Evolutionary conservation across 2,888 invertebrate species (phyloP).

Genomic region (Exephanes ischioxanthus): DNA sequence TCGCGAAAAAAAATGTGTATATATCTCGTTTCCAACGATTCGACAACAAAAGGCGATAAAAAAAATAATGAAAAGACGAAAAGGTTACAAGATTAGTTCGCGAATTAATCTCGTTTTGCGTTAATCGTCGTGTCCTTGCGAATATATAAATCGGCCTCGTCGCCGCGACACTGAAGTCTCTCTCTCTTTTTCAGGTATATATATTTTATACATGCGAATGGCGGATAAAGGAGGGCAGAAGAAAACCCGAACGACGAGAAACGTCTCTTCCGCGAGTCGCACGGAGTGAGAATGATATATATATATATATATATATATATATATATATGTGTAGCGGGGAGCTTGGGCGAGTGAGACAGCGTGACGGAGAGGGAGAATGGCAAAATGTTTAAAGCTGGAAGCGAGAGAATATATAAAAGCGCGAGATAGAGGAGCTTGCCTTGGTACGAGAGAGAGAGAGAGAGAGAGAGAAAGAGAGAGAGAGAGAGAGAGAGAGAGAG

Average conservation of each 20-base stretch:
- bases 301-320: too few species aligned
- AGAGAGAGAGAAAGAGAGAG: conserved; percentile 15
- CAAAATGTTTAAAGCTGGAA: conserved; percentile 2
- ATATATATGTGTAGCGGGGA: background rate
- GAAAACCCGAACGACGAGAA: conserved; percentile 60
- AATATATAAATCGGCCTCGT: conserved; percentile 37
- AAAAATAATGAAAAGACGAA: background rate
- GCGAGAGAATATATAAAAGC: conserved; percentile 17
- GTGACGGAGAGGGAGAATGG: conserved; percentile 14
- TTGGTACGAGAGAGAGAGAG: conserved; percentile 22
- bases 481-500: conserved; percentile 20
- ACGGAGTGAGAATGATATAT: conserved; percentile 25
- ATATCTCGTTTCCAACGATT: background rate
- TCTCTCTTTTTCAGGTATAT: conserved; percentile 19
- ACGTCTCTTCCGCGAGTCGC: conserved; percentile 45
- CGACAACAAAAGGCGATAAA: conserved; percentile 67
- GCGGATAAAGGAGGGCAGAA: conserved; percentile 65
- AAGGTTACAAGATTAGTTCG: background rate
- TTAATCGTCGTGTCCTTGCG: conserved; percentile 8
- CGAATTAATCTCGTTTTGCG: background rate
- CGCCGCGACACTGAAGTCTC: conserved; percentile 34
- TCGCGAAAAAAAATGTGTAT: background rate
- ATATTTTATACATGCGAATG: conserved; percentile 58
- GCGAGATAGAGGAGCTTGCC: background rate
- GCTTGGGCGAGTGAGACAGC: conserved; percentile 29